Percentiles rank a stretch among this genome's conserved stretches.
Conservation (phyloP, 2,113 vertebrate genomes). For the Paracanthobrama guichenoti region DNA sequence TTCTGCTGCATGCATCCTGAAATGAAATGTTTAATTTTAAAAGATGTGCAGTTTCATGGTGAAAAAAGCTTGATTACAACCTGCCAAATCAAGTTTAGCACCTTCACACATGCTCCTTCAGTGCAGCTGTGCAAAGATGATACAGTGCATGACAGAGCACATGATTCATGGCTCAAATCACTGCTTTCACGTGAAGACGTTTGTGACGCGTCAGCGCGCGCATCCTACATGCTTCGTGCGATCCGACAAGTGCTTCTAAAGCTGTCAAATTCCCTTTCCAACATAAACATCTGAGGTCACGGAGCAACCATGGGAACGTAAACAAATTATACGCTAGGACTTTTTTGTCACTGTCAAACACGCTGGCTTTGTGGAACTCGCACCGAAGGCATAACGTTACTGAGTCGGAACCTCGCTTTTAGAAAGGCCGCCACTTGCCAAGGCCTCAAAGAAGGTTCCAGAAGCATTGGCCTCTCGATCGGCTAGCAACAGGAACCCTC, state of each 20-base stretch:
- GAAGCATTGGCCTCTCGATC: conserved; percentile 24
- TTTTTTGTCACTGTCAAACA: conserved; percentile 39
- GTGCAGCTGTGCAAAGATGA: conserved; percentile 20
- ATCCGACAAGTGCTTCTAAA: conserved; percentile 38
- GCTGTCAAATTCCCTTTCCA: conserved; percentile 48
- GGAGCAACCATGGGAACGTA: conserved; percentile 39
- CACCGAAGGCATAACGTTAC: conserved; percentile 22
- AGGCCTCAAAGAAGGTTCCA: conserved; percentile 36
- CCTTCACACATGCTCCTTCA: neutral
- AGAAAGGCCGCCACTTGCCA: conserved; percentile 35
- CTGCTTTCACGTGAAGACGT: neutral
- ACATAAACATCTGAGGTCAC: conserved; percentile 55
- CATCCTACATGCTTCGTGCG: conserved; percentile 6
- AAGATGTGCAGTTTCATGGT: neutral
- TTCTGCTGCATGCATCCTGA: neutral
- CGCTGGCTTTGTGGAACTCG: neutral
- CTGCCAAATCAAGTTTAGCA: neutral
- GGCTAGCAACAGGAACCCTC: conserved; percentile 54
- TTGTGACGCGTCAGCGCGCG: neutral
- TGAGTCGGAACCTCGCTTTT: conserved; percentile 24
- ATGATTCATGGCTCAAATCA: neutral
- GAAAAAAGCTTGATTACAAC: neutral
- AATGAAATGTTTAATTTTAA: neutral
- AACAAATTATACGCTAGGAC: conserved; percentile 37
- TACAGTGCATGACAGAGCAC: neutral